Conservation (phyloP, 2,888 invertebrate genomes). For the Zaprionus lineosus region DNA sequence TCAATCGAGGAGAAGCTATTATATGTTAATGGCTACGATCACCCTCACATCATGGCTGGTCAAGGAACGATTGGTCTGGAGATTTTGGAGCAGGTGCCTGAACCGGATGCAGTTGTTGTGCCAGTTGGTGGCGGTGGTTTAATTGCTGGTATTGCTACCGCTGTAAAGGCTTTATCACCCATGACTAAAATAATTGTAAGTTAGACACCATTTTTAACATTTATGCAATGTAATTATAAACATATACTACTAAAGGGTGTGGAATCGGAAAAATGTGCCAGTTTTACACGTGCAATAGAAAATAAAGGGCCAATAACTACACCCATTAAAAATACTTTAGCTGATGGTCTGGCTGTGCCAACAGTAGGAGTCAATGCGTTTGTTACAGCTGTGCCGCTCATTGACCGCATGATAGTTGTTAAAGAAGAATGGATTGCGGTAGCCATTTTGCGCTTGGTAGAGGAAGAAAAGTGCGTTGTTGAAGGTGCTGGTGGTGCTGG, state of each 20-base stretch:
- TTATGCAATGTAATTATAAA: too few relatives aligned
- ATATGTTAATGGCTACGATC: constrained; percentile 97
- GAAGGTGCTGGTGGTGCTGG: constrained; percentile 95
- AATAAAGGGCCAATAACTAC: constrained; percentile 88
- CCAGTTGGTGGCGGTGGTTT: constrained; percentile 96
- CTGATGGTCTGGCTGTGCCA: constrained; percentile 95
- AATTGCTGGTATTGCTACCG: constrained; percentile 94
- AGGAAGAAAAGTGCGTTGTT: constrained; percentile 94
- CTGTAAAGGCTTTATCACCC: constrained; percentile 93
- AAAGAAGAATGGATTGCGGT: constrained; percentile 93
- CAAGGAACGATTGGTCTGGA: constrained; percentile 97
- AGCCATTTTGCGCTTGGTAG: constrained; percentile 90
- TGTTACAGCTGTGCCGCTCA: constrained; percentile 87
- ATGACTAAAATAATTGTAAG: constrained; percentile 93
- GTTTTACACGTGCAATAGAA: constrained; percentile 89
- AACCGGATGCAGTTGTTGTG: constrained; percentile 94
- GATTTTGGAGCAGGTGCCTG: constrained; percentile 93
- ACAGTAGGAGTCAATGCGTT: constrained; percentile 93
- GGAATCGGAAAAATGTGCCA: constrained; percentile 95
- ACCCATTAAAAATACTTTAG: constrained; percentile 88
- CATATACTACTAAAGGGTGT: constrained; percentile 86
- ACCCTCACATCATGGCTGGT: constrained; percentile 97
- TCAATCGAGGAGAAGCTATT: constrained; percentile 88
- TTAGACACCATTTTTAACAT: constrained; percentile 55
- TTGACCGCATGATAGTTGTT: constrained; percentile 92